Conservation (phyloP, 1,140 invertebrate species). For the Sarcophaga peregrina region DNA sequence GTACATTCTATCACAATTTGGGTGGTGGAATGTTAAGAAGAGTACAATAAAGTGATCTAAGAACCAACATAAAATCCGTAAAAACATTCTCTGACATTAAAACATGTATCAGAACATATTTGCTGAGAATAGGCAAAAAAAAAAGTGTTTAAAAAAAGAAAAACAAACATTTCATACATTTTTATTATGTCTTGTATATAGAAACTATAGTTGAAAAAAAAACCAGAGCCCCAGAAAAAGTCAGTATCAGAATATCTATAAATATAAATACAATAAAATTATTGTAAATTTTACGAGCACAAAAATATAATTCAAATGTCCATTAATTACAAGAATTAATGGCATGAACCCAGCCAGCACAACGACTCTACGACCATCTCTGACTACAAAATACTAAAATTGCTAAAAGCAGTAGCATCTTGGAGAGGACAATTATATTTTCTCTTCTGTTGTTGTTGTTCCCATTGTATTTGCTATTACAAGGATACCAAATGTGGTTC, state of each 20-base stretch:
- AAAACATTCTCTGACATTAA: constrained; percentile 17
- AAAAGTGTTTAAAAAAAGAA: background rate
- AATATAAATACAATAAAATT: constrained; percentile 53
- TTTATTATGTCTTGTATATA: background rate
- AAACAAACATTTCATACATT: constrained; percentile 16
- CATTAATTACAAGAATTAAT: constrained; percentile 62
- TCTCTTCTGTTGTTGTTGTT: too few relatives aligned
- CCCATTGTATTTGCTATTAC: too few relatives aligned
- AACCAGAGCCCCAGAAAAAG: background rate
- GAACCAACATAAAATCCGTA: constrained; percentile 7
- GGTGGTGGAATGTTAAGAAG: background rate
- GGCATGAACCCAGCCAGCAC: constrained; percentile 10
- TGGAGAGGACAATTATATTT: too few relatives aligned
- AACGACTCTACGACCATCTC: background rate
- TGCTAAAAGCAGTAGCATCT: background rate
- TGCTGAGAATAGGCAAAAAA: background rate
- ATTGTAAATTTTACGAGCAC: constrained; percentile 65
- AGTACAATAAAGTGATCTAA: background rate
- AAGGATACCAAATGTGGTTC: too few relatives aligned
- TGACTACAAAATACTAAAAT: background rate
- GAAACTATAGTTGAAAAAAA: background rate
- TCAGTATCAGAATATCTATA: constrained; percentile 10
- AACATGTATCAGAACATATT: background rate
- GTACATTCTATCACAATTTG: too few relatives aligned
- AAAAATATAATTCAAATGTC: constrained; percentile 66